Conservation (phyloP, 2,888 invertebrate genomes). For the Entomobrya proxima region DNA sequence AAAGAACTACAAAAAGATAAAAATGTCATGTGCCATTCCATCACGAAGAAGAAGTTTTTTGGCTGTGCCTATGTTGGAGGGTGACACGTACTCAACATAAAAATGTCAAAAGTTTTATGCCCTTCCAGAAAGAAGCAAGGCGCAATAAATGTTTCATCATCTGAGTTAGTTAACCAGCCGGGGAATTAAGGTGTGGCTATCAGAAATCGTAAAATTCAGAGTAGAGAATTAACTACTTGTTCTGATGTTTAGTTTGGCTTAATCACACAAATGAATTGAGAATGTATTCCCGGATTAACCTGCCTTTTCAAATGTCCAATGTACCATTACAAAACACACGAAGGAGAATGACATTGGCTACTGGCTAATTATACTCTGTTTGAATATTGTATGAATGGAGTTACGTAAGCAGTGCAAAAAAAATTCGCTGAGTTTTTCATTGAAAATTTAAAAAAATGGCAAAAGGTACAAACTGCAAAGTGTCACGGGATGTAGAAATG, state of each 20-base stretch:
- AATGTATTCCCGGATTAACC: neutral
- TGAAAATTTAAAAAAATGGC: too few relatives aligned
- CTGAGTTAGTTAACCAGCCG: too few relatives aligned
- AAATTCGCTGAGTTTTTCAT: neutral
- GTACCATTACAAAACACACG: neutral
- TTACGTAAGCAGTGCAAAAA: neutral
- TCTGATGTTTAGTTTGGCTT: neutral
- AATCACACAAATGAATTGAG: too few relatives aligned
- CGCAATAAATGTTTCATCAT: constrained; percentile 10
- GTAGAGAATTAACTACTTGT: neutral
- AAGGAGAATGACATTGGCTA: neutral
- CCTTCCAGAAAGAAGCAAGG: neutral
- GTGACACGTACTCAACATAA: too few relatives aligned
- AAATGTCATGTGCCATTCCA: too few relatives aligned
- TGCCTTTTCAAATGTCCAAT: neutral
- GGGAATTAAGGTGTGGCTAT: constrained; percentile 11
- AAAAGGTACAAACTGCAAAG: neutral
- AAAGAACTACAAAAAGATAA: too few relatives aligned
- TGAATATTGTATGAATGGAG: too few relatives aligned
- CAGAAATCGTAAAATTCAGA: neutral
- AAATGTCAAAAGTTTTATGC: neutral
- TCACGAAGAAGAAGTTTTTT: neutral
- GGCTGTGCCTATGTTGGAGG: neutral
- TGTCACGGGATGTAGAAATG: neutral
- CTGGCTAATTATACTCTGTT: too few relatives aligned